Evolutionary conservation across 2,888 invertebrate species (phyloP), one percentile per base, ranked within the genome.

Genomic region (Drosophila eohydei): DNA sequence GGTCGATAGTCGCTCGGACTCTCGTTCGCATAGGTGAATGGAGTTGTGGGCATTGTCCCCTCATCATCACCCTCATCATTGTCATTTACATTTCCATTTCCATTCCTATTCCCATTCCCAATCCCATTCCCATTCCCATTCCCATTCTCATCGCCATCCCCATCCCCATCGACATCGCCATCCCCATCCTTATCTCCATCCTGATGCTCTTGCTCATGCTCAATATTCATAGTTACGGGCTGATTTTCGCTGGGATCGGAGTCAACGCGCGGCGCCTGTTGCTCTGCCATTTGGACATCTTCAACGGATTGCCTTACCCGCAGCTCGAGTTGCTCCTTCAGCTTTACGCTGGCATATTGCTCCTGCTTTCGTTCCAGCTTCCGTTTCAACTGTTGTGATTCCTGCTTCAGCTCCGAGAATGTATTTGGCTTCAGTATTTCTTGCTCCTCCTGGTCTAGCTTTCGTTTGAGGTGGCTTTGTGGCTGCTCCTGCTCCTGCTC

Each of bases 1-100:
- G 97, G 97, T 91, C 97, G 96, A 92, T 99, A 99, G 93, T 99
- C 99, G 0, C 36, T 36, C 0, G 14, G 38, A 11, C 46, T 74
- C 60, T 95, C 95, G 86, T 97, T 97, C 92, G 97, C 98, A 93
- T 98, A 55, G 5, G 28, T 2, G 28, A 2, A 81, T 66, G 44
- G 71, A 71, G 62, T 81, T 96, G 91, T 96, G 96, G 28, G 21
- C 26, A 8, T 4, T 4, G 41, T 21, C 4, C 30, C 54, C 0
- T 11, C 36, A 1, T 44, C 36, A 3, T 26, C 38, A 2, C 34
- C 36, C 0, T 21, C 32, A 3, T 46, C 14, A 7, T 28, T 3
- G 6, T 26, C 44, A 2, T 11, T 1, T 11, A 8, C 46, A 4
- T 14, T 2, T 7, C 9, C 2, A 3, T 9, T 11, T 7, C 2